These are phyloP conservation scores for Geothlypis trichas DNA, from an alignment of 2,113 vertebrate species.

Conservation along the genomic window DNA sequence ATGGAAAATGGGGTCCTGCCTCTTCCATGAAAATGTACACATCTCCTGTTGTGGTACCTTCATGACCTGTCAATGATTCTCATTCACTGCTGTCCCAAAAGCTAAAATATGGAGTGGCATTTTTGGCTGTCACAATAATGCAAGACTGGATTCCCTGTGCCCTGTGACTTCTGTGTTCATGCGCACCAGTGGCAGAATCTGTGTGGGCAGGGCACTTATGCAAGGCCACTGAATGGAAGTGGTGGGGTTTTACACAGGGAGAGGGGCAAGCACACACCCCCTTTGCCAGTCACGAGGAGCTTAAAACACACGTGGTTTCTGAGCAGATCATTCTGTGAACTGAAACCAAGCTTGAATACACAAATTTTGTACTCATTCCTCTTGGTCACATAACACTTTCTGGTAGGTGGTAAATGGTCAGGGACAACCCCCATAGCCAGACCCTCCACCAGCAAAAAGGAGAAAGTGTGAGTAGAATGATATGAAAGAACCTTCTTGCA, in stretches of 20 bases:
- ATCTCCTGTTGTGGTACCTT: neutral
- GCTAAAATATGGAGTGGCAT: neutral
- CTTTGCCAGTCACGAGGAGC: neutral
- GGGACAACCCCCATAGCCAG: neutral
- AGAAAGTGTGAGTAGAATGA: neutral
- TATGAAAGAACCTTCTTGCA: neutral
- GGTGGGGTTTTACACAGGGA: neutral
- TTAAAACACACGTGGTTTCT: neutral
- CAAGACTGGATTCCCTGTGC: neutral
- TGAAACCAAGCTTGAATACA: neutral
- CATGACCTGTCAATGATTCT: neutral
- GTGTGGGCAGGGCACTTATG: neutral
- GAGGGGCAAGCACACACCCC: neutral
- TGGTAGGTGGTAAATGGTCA: neutral
- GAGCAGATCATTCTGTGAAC: neutral
- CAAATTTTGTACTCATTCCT: neutral
- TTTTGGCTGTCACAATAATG: neutral
- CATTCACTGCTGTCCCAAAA: neutral
- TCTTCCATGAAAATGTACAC: neutral
- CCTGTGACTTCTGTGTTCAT: neutral
- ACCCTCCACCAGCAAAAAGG: neutral
- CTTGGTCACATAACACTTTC: neutral
- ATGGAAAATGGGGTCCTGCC: neutral
- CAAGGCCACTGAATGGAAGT: neutral
- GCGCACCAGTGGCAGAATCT: neutral